Percentiles rank a stretch among this genome's conserved stretches.
phyloP scores from a whole-genome alignment of 1,140 invertebrate species.

The Latrodectus geometricus region DNA sequence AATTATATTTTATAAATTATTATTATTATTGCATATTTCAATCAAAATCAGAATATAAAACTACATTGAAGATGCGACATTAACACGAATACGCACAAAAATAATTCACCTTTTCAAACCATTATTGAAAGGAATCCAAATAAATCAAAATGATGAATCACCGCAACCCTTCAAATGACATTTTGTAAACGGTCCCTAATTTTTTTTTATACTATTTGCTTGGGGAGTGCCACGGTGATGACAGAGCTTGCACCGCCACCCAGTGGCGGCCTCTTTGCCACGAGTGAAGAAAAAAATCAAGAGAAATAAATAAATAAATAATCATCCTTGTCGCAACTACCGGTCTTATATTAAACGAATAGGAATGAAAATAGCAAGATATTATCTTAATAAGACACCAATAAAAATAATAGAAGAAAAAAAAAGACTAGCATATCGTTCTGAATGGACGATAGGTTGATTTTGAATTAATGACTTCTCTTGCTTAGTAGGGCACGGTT shows the following conservation, averaged over 20 bases:
- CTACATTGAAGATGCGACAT: too few relatives aligned
- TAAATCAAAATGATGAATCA: neutral
- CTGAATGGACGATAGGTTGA: slow-evolving; percentile 8
- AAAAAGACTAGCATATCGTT: neutral
- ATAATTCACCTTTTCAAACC: neutral
- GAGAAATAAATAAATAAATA: slow-evolving; percentile 13
- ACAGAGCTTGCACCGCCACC: slow-evolving; percentile 22
- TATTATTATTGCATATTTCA: too few relatives aligned
- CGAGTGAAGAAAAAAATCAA: slow-evolving; percentile 7
- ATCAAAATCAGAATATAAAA: too few relatives aligned
- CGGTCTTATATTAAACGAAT: slow-evolving; percentile 3
- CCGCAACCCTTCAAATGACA: neutral
- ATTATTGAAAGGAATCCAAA: neutral
- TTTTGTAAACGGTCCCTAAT: slow-evolving; percentile 7
- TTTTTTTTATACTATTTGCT: neutral
- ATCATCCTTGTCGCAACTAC: slow-evolving; percentile 14
- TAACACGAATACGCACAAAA: too few relatives aligned
- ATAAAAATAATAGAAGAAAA: neutral
- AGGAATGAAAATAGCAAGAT: slow-evolving; percentile 9
- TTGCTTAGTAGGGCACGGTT: slow-evolving; percentile 4
- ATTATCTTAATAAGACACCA: slow-evolving; percentile 14
- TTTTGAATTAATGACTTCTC: neutral
- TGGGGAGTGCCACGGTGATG: slow-evolving; percentile 20
- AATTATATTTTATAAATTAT: too few relatives aligned
- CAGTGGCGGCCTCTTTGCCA: slow-evolving; percentile 7